Base-by-base conservation (phyloP, 2,797 vertebrate species). In the Argentina silus region DNA sequence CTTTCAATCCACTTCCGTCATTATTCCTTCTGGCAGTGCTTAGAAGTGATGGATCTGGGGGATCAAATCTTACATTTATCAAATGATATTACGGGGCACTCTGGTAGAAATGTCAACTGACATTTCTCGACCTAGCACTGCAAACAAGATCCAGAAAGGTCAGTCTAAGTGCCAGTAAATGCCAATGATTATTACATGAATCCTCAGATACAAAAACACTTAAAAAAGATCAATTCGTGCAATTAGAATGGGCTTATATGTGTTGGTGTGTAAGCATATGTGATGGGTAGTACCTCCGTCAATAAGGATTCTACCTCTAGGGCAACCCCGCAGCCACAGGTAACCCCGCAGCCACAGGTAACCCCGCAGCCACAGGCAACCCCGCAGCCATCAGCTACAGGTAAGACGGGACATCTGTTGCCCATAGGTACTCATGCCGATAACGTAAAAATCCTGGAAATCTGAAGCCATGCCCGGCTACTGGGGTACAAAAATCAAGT, bases 61-160 rank as follows among this genome's bases (percentile, higher is more conserved):
- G 68, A 85, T 83, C 70, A 74, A 76, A 82, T 73, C 63, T 66
- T 79, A 74, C 67, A 78, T 76, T 88, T 84, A 80, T 82, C 55
- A 83, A 82, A 77, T 70, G 65, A 51, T 62, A 82, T 88, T 69
- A 75, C 51, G 70, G 65, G 62, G 57, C 75, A 76, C 57, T 67
- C 65, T 77, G 78, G 77, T 79, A 81, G 74, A 88, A 89, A 85
- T 80, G 81, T 84, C 73, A 62, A 78, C 81, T 88, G 89, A 89
- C 88, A 90, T 92, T 91, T 90, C 67, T 72, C 70, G 70, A 66
- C 70, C 67, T 78, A 87, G 79, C 79, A 74, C 76, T 8, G 79
- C 85, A 88, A 89, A 91, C 83, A 83, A 86, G 79, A 75, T 73
- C 74, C 19, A 70, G 4, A 89, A 92, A 90, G 87, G 89, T 91